These are phyloP conservation scores for Gnathonemus longibarbis DNA, from an alignment of 2,113 vertebrate genomes.

Conservation along the genomic window DNA sequence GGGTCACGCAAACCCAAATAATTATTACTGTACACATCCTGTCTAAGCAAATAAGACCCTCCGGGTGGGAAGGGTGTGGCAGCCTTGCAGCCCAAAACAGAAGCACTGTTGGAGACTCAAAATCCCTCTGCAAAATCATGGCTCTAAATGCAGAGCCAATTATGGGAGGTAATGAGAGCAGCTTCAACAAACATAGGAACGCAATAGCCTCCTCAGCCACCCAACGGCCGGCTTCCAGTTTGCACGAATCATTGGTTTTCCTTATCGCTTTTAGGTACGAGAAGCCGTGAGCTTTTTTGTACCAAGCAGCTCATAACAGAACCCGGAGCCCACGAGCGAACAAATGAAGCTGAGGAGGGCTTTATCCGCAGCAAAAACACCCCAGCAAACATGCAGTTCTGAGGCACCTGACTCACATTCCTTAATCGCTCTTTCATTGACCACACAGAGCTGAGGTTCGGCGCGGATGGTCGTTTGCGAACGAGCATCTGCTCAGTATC, in stretches of 20 bases:
- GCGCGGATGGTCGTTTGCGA: neutral
- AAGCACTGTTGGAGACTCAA: neutral
- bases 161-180: conserved; percentile 18
- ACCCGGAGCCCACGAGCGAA: neutral
- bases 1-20: conserved; percentile 25
- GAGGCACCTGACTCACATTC: neutral
- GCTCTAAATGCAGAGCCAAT: conserved; percentile 16
- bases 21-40: conserved; percentile 23
- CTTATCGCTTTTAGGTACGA: neutral
- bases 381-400: neutral
- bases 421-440: neutral
- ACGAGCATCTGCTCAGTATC: neutral
- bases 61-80: neutral
- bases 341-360: neutral
- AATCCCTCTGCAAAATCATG: neutral
- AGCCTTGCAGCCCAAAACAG: neutral
- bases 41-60: conserved; percentile 4
- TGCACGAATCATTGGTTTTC: neutral
- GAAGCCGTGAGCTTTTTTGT: neutral
- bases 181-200: conserved; percentile 7
- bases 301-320: neutral
- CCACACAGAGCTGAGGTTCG: neutral
- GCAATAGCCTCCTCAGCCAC: neutral
- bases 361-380: neutral
- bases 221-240: neutral